A percentile compares a stretch with the other conserved stretches of the same genome.
These are phyloP conservation scores for Rousettus madagascariensis DNA, from an alignment of 2,797 vertebrate species.

Conservation along the genomic window DNA sequence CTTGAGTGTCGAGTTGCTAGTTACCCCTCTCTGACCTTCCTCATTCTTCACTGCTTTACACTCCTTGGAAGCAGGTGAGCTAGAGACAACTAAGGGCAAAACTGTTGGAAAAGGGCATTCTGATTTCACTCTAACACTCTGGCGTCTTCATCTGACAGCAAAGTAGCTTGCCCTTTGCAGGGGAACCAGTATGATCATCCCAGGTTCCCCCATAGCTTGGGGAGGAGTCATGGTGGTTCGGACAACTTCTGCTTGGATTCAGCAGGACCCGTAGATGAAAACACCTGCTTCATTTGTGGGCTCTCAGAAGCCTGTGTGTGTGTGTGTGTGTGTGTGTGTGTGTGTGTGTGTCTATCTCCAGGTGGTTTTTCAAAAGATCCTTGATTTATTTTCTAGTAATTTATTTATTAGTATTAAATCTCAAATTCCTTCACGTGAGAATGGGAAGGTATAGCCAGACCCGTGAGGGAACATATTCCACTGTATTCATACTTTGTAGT, in stretches of 20 bases:
- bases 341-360: background rate
- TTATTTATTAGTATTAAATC: constrained; percentile 26
- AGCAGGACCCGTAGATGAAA: background rate
- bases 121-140: background rate
- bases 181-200: background rate
- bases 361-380: constrained; percentile 36
- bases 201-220: background rate
- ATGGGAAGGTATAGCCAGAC: background rate
- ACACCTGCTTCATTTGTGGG: background rate
- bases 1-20: background rate
- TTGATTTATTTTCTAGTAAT: constrained; percentile 25
- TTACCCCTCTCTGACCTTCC: background rate
- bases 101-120: background rate
- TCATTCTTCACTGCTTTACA: background rate
- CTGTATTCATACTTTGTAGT: background rate
- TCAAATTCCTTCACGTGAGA: constrained; percentile 1
- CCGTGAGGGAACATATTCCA: background rate
- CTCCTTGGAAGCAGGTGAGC: background rate
- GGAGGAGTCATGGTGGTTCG: background rate
- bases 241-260: background rate
- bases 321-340: background rate
- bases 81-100: background rate
- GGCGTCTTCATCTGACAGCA: background rate
- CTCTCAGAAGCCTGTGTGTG: background rate
- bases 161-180: background rate